Conservation (phyloP, 2,113 vertebrate genomes). For the Rhineura floridana region DNA sequence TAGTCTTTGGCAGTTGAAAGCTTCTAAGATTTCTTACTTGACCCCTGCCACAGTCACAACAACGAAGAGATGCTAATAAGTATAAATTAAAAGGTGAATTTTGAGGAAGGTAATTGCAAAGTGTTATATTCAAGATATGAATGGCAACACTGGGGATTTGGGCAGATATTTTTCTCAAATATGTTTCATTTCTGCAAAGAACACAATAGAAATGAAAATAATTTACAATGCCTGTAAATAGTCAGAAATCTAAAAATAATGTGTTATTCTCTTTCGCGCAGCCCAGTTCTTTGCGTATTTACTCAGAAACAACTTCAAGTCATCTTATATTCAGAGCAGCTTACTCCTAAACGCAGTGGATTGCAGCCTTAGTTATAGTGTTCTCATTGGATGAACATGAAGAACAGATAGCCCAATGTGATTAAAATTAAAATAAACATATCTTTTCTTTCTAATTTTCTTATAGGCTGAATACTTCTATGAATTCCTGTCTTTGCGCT, state of each 20-base stretch:
- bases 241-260: not conserved
- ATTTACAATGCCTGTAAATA: not conserved
- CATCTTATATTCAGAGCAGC: not conserved
- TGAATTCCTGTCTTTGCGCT: conserved; percentile 88
- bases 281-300: conserved; percentile 2
- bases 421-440: conserved; percentile 20
- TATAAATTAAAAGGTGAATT: not conserved
- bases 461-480: conserved; percentile 89
- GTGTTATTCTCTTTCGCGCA: too few species aligned
- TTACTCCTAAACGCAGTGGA: not conserved
- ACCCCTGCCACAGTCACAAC: not conserved
- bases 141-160: not conserved
- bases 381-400: not conserved
- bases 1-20: not conserved
- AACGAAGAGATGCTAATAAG: not conserved
- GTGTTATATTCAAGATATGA: not conserved
- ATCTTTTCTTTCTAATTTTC: conserved; percentile 55
- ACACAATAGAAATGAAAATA: not conserved
- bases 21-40: not conserved
- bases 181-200: too few species aligned
- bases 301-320: not conserved
- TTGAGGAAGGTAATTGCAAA: not conserved
- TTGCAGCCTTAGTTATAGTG: not conserved
- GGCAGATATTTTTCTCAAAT: not conserved
- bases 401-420: not conserved